Evolutionary conservation across 2,797 vertebrate species (phyloP).

Genomic region (Megalops cyprinoides): DNA sequence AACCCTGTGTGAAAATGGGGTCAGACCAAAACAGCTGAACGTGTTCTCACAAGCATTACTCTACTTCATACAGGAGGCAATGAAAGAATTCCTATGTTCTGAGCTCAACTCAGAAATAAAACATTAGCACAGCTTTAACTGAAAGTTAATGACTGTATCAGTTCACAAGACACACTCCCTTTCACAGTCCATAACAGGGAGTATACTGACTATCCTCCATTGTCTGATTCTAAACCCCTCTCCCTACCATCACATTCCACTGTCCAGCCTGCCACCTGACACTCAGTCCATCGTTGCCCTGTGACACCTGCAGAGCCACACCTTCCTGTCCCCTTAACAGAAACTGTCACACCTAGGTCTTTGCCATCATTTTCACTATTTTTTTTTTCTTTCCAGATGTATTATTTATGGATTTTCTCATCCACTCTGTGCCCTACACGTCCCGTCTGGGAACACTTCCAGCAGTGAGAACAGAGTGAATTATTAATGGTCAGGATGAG

Average conservation of each 20-base stretch:
- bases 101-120: neutral
- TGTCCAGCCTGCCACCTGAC: too few relatives aligned
- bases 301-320: too few relatives aligned
- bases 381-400: neutral
- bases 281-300: too few relatives aligned
- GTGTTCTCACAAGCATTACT: neutral
- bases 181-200: neutral
- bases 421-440: neutral
- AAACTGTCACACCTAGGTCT: neutral
- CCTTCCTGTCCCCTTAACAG: too few relatives aligned
- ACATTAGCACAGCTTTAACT: neutral
- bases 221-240: neutral
- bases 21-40: neutral
- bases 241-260: neutral
- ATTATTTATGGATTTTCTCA: conserved; percentile 6
- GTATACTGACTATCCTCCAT: neutral
- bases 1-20: neutral
- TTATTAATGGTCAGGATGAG: conserved; percentile 12
- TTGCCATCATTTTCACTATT: neutral
- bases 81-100: too few relatives aligned
- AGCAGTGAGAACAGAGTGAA: neutral
- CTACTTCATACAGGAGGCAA: neutral
- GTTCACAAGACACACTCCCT: neutral
- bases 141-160: neutral
- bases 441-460: neutral